Conservation (phyloP, 2,888 invertebrate species). For the Seladonia tumulorum region DNA sequence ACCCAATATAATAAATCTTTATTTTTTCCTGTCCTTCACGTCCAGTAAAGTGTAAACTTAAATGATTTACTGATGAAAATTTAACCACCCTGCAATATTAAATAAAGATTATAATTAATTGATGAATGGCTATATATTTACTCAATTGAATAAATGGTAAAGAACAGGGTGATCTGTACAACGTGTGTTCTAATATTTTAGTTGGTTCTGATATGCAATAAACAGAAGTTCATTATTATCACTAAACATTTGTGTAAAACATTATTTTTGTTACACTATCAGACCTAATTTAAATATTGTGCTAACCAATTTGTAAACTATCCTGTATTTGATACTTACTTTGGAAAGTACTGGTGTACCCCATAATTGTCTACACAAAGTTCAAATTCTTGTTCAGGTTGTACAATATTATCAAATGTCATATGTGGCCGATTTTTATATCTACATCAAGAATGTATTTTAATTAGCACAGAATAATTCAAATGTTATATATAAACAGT, state of each 20-base stretch:
- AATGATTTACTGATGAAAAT: constrained; percentile 95
- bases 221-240: not conserved
- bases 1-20: constrained; percentile 96
- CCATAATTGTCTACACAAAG: constrained; percentile 92
- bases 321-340: constrained; percentile 86
- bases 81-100: constrained; percentile 91
- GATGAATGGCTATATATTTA: constrained; percentile 4
- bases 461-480: not conserved
- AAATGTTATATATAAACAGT: not conserved
- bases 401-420: constrained; percentile 95
- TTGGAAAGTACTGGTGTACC: constrained; percentile 94
- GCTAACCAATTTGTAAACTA: not conserved
- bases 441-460: constrained; percentile 84
- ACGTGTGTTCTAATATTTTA: not conserved
- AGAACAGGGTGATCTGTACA: not conserved
- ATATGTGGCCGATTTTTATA: constrained; percentile 97
- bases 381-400: constrained; percentile 96
- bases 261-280: not conserved
- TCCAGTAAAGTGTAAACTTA: constrained; percentile 95
- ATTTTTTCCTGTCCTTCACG: constrained; percentile 95
- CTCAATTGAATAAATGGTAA: not conserved
- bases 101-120: constrained; percentile 10
- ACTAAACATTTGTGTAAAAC: not conserved
- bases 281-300: not conserved
- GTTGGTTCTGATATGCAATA: not conserved